These are phyloP conservation scores for Alaudala cheleensis DNA, from an alignment of 2,113 vertebrate genomes.

Conservation along the genomic window DNA sequence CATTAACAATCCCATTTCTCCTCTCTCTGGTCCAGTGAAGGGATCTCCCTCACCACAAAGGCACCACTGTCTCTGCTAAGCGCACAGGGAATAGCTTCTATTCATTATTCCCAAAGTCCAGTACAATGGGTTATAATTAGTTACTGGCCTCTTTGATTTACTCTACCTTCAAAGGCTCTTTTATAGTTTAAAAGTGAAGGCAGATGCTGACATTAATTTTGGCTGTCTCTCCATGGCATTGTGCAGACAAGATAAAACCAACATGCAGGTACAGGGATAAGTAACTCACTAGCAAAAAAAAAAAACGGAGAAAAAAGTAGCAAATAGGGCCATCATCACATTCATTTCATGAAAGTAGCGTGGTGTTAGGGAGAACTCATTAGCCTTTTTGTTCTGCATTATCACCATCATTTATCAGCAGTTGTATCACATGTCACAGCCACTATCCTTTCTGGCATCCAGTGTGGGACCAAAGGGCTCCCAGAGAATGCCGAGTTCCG, in stretches of 20 bases:
- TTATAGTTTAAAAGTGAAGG: constrained; percentile 29
- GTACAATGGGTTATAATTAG: constrained; percentile 51
- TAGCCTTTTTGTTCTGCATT: constrained; percentile 54
- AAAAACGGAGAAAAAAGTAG: background rate
- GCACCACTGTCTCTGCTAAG: constrained; percentile 22
- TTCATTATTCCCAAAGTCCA: constrained; percentile 41
- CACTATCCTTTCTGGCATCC: constrained; percentile 50
- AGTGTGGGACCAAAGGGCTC: constrained; percentile 2
- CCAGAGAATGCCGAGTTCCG: background rate
- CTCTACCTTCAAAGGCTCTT: constrained; percentile 20
- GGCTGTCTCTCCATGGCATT: background rate
- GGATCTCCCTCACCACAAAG: constrained; percentile 48
- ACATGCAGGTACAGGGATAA: background rate
- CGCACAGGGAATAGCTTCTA: background rate
- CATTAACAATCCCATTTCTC: constrained; percentile 60
- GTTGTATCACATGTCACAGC: constrained; percentile 35
- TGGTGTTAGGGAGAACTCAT: constrained; percentile 33
- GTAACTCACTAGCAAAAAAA: constrained; percentile 3
- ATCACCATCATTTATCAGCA: constrained; percentile 52
- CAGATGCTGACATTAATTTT: constrained; percentile 50
- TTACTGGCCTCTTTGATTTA: constrained; percentile 47
- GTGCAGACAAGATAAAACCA: constrained; percentile 7
- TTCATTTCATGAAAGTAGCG: constrained; percentile 21
- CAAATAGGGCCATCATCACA: constrained; percentile 33
- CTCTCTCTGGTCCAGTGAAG: constrained; percentile 61